Conservation (phyloP, 2,797 vertebrate species). For the Eremophila alpestris region DNA sequence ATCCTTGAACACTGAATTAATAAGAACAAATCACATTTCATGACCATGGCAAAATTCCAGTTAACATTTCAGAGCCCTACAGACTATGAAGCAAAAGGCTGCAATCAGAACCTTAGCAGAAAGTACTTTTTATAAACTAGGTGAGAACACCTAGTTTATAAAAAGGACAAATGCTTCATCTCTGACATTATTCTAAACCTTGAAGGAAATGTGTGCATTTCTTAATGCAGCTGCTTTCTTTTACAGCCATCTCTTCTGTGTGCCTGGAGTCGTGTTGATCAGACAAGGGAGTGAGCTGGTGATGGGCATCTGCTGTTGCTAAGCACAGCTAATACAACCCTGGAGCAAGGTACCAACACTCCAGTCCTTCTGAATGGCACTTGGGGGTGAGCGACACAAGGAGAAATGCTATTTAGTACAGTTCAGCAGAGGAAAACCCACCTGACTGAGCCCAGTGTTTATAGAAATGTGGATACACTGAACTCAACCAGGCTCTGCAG, state of each 20-base stretch:
- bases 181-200: slow-evolving; percentile 46
- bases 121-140: not conserved
- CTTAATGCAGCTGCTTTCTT: slow-evolving; percentile 26
- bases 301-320: not conserved
- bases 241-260: not conserved
- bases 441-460: not conserved
- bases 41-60: slow-evolving; percentile 1
- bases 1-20: not conserved
- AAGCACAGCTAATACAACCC: not conserved
- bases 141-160: not conserved
- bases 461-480: not conserved
- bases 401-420: not conserved
- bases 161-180: slow-evolving; percentile 26
- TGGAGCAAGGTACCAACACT: not conserved
- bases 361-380: not conserved
- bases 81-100: not conserved
- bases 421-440: not conserved
- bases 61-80: not conserved
- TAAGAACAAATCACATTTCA: slow-evolving; percentile 12
- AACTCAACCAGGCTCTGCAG: not conserved
- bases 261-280: not conserved
- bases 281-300: not conserved
- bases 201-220: not conserved
- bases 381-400: not conserved
- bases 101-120: slow-evolving; percentile 1